Evolutionary conservation across 2,888 invertebrate species (phyloP).

Genomic region (Agrotis exclamationis): DNA sequence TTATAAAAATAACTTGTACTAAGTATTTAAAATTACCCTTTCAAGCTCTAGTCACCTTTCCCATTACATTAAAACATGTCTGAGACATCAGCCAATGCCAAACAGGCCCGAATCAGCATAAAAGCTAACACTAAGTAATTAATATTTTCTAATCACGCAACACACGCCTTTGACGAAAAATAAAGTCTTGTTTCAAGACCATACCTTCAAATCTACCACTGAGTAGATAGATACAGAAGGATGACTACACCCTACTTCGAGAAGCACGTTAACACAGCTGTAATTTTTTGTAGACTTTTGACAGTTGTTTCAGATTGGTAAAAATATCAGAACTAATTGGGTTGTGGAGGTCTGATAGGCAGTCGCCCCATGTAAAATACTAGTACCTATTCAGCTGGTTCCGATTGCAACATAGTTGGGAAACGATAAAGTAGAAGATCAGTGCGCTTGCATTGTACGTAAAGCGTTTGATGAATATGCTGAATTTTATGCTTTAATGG

Average conservation of each 20-base stretch:
- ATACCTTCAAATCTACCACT: slow-evolving; percentile 6
- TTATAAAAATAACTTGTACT: no score
- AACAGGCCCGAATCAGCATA: slow-evolving; percentile 10
- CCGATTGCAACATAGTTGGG: no score
- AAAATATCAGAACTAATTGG: no score
- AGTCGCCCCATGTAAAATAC: no score
- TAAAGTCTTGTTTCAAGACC: background rate
- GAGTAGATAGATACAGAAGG: background rate
- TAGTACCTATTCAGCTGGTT: no score
- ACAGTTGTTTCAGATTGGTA: no score
- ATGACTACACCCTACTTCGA: no score
- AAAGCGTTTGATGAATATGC: background rate
- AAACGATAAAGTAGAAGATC: no score
- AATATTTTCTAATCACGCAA: slow-evolving; percentile 35
- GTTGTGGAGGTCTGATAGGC: no score
- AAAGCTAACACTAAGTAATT: slow-evolving; percentile 28
- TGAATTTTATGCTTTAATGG: background rate
- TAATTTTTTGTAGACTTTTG: no score
- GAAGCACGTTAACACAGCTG: no score
- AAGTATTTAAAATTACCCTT: no score
- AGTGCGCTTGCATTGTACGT: background rate
- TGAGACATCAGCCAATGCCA: slow-evolving; percentile 13
- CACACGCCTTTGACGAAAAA: slow-evolving; percentile 33
- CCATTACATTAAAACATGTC: background rate
- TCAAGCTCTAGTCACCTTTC: background rate